Evolutionary conservation across 2,113 vertebrate genomes (phyloP).

Genomic region (Spilogale gracilis): DNA sequence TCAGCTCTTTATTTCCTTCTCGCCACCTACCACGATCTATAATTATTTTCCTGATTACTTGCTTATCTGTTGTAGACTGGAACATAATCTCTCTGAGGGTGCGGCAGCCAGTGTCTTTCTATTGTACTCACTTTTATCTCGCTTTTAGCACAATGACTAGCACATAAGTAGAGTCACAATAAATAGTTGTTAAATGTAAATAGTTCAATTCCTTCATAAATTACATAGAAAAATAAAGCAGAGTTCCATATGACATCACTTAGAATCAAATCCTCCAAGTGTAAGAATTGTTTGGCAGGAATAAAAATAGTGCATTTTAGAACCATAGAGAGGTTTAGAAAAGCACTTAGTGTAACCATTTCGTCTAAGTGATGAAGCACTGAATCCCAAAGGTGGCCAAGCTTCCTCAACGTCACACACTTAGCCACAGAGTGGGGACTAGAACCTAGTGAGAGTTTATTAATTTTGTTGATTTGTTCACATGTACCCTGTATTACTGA

Average conservation of each 20-base stretch:
- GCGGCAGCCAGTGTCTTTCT: neutral
- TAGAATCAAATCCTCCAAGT: conserved; percentile 28
- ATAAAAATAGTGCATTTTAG: conserved; percentile 30
- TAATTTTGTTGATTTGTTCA: neutral
- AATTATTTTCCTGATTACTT: neutral
- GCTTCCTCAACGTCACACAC: neutral
- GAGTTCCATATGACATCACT: neutral
- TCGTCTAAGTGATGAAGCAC: neutral
- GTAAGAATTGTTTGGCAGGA: conserved; percentile 27
- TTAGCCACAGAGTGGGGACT: neutral
- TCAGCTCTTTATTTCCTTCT: neutral
- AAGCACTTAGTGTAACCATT: neutral
- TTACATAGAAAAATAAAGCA: conserved; percentile 7
- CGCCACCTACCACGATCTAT: neutral
- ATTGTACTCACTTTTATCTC: neutral
- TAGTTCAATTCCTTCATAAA: neutral
- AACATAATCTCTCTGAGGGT: neutral
- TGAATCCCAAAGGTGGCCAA: neutral
- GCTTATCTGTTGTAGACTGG: neutral
- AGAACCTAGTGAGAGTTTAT: neutral
- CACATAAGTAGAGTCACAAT: neutral
- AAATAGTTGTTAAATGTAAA: neutral
- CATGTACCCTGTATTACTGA: neutral
- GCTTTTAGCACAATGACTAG: neutral
- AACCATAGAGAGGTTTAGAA: neutral